Evolutionary conservation across 1,140 invertebrate species (phyloP), one percentile per base, ranked within the genome.

Genomic region (Heliothis virescens): DNA sequence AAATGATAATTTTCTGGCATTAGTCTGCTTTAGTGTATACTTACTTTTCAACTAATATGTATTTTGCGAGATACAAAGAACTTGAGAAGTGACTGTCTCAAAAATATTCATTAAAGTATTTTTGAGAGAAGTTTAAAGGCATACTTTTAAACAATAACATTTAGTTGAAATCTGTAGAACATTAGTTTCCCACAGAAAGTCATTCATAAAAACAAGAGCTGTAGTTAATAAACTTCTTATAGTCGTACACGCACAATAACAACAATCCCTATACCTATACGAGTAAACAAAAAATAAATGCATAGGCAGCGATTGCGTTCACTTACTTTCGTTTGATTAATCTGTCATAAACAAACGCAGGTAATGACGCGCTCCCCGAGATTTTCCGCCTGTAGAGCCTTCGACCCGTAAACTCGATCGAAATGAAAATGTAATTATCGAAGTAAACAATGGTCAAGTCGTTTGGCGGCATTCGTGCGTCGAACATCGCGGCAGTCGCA

Each of bases 351-450:
- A 79, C 69, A 48, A 47, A 67, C 21, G 16, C 75, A 69, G 21
- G 41, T 55, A 29, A 67, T 87, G 86, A 87, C 86, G 86, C 82
- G 50, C 65, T 34, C 75, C 80, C 80, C 84, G 85, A 91, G 91
- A 91, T 94, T 92, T 92, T 92, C 92, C 90, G 88, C 83, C 85
- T 80, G 67, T 83, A 65, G 79, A 92, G 89, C 90, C 91, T 94
- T 91, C 90, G 89, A 88, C 88, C 87, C 80, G 87, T 86, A 92
- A 92, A 91, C 87, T 92, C 90, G 90, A 92, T 92, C 89, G 91
- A 86, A 91, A 90, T 86, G 87, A 92, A 91, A 91, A 91, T 89
- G 87, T 90, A 91, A 94, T 94, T 93, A 91, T 85, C 85, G 87
- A 85, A 86, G 91, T 92, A 94, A 94, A 94, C 92, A 94, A 92